Base-by-base conservation (phyloP, 1,140 invertebrate genomes). In the Halyomorpha halys region DNA sequence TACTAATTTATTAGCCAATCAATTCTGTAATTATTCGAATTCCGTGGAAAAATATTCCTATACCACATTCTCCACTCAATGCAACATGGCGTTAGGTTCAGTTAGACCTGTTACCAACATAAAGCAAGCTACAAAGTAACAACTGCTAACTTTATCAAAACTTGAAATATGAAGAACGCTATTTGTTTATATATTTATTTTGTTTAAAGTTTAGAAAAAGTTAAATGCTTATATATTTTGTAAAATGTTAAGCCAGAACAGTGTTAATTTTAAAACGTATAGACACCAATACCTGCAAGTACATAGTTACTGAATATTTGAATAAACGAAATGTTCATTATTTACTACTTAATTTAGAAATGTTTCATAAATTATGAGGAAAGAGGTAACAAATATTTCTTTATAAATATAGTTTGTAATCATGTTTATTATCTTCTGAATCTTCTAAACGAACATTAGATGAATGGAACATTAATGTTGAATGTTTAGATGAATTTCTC, bases 401-500 rank as follows among this genome's bases (percentile, higher is more conserved):
- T 53, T n/a, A 21, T 1, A 61, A 30, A 6, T 59, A 25, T 18
- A 30, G 25, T 18, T 27, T 18, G 9, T 59, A n/a, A 23, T 34
- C 6, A 14, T 13, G 1, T 21, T 59, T 25, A 25, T 59, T 21
- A 27, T 59, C n/a, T 59, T 25, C n/a, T 18, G 16, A 59, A 9
- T 18, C 27, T 18, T 34, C n/a, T 15, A 59, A 27, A 27, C 27
- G 56, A 6, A 27, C 23, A 59, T 25, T 27, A 59, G n/a, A 23
- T 21, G 78, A 65, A 18, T 78, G 76, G 65, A 79, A 80, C 65
- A 71, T 71, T 59, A 74, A 77, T 5, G 76, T 75, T 68, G 81
- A 78, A 73, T 80, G 76, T 68, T 75, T 72, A 1, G 85, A 82
- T 23, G 81, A 82, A 47, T 77, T 78, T 72, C 80, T 82, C 16